phyloP scores from a whole-genome alignment of 2,113 vertebrate species.

The Daboia siamensis region DNA sequence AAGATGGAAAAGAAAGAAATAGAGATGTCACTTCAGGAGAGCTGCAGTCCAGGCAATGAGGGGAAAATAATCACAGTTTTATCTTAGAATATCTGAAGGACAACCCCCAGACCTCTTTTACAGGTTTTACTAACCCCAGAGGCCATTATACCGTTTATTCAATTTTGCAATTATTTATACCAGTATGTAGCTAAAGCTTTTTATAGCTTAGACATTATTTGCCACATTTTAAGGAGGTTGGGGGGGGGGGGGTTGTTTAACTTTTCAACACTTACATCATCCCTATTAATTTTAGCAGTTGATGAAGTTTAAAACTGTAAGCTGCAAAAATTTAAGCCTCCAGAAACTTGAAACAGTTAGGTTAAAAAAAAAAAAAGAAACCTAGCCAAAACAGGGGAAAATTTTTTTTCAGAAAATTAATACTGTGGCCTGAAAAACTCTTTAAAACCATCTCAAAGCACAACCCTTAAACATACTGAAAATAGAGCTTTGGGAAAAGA shows the following conservation, averaged over 20 bases:
- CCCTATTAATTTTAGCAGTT: background rate
- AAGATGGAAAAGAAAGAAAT: background rate
- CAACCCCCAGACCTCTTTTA: background rate
- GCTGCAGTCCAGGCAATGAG: background rate
- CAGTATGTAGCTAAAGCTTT: background rate
- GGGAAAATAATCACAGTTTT: background rate
- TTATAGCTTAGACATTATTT: background rate
- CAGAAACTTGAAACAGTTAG: background rate
- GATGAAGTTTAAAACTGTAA: background rate
- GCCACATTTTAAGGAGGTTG: background rate
- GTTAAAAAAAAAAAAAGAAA: background rate
- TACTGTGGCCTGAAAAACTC: background rate
- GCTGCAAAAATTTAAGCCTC: background rate
- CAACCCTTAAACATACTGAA: background rate
- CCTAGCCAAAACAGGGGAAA: background rate
- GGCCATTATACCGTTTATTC: background rate
- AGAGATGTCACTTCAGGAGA: background rate
- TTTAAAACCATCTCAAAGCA: background rate
- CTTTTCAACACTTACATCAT: background rate
- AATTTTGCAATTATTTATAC: background rate
- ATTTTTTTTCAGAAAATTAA: background rate
- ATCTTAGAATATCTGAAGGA: background rate
- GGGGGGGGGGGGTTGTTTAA: background rate
- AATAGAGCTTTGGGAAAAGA: background rate
- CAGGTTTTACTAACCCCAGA: background rate